Percentiles rank a stretch among this genome's conserved stretches.
Conservation (phyloP, 2,888 invertebrate species). For the Agriopis marginaria region DNA sequence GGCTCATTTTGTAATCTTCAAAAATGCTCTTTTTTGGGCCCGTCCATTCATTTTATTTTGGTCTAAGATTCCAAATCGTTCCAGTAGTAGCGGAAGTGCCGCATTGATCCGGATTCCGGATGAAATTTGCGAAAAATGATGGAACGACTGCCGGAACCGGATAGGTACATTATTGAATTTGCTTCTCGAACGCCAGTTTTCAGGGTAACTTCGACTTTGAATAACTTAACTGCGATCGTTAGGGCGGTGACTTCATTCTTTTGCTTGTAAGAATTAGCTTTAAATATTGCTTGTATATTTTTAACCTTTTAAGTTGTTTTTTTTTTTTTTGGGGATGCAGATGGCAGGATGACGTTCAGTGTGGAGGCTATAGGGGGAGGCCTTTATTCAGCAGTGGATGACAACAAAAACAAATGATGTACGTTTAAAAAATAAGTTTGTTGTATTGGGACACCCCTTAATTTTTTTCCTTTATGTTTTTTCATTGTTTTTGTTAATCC, state of each 20-base stretch:
- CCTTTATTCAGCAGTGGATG: no score
- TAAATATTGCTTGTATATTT: neutral
- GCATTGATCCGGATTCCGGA: conserved; percentile 43
- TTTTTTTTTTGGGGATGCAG: neutral
- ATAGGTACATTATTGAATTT: conserved; percentile 46
- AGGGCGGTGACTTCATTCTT: neutral
- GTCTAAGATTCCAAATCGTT: no score
- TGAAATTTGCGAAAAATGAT: conserved; percentile 46
- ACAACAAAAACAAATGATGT: no score
- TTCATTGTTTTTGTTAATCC: no score
- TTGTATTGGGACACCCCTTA: no score
- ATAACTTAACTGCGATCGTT: conserved; percentile 3
- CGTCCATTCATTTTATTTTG: no score
- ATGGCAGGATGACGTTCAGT: neutral
- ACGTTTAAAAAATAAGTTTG: no score
- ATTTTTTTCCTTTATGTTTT: no score
- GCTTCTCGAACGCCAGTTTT: conserved; percentile 22
- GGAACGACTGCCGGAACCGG: conserved; percentile 42
- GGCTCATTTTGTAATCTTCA: no score
- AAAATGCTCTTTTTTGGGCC: no score
- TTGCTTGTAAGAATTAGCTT: neutral
- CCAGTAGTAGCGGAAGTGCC: conserved; percentile 38
- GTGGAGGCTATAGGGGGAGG: no score
- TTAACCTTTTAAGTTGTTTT: no score
- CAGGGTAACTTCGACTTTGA: conserved; percentile 9